A percentile compares a stretch with the other conserved stretches of the same genome.
These are phyloP conservation scores for Troides aeacus DNA, from an alignment of 2,888 invertebrate genomes.

Conservation along the genomic window DNA sequence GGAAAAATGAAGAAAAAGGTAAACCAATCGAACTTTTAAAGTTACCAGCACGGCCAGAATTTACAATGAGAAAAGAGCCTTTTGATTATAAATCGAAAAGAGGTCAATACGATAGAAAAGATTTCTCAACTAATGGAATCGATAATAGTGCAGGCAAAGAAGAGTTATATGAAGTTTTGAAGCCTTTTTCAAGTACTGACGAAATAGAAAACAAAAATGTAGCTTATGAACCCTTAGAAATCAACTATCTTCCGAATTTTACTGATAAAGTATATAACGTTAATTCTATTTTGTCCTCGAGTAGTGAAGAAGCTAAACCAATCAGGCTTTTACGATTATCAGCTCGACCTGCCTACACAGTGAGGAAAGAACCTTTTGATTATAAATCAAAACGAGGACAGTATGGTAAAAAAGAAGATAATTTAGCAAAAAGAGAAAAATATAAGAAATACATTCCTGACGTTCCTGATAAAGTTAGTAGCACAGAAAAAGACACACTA, in stretches of 20 bases:
- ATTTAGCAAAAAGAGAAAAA: constrained; percentile 13
- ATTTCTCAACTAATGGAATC: constrained; percentile 34
- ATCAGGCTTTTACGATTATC: constrained; percentile 15
- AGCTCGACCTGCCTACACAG: constrained; percentile 17
- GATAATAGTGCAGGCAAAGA: not conserved
- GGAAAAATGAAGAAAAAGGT: constrained; percentile 30
- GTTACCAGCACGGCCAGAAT: constrained; percentile 34
- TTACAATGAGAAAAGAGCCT: constrained; percentile 37
- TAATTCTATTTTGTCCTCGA: not conserved
- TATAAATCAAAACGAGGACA: constrained; percentile 25
- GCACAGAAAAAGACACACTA: not conserved
- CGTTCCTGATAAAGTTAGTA: not conserved
- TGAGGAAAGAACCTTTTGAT: constrained; percentile 24
- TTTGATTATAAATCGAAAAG: constrained; percentile 46
- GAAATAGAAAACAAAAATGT: not conserved
- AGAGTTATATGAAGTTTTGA: not conserved
- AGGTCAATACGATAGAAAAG: constrained; percentile 42
- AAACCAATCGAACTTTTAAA: constrained; percentile 27
- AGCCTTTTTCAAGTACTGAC: not conserved
- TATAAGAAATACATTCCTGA: not conserved
- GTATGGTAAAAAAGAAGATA: constrained; percentile 23
- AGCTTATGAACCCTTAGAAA: not conserved
- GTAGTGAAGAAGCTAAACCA: constrained; percentile 10
- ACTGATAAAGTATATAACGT: not conserved
- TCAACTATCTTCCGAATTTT: not conserved